Evolutionary conservation across 2,888 invertebrate species (phyloP), one percentile per base, ranked within the genome.

Genomic region (Rhamphomyia laevipes): DNA sequence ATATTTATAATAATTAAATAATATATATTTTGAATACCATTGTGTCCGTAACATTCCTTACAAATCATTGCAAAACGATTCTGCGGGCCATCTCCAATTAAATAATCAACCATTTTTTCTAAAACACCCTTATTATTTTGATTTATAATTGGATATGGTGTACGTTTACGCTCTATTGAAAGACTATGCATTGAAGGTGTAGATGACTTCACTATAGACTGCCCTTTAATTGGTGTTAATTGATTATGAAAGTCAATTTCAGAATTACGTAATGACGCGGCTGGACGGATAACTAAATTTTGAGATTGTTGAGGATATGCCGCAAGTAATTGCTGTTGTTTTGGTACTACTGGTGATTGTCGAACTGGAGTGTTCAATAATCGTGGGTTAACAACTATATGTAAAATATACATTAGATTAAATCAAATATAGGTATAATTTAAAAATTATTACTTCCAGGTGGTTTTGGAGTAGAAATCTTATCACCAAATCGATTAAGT

Each of bases 21-120:
- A 16, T 27, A 18, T 35, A 6, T n/a, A 16, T 16, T 15, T 15
- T 45, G 23, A 38, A 6, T 71, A 77, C 99, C 99, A 70, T 99
- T 99, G 67, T 99, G 99, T 15, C 86, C 82, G 57, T 77, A 81
- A 66, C 99, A 99, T 56, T 85, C 79, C 37, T 77, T 77, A 68
- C 99, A 99, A 61, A 99, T 92, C 55, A 99, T 79, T 17, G 97
- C 99, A 74, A 86, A 97, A 59, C 96, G 81, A 70, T 93, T 89
- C 53, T 82, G 82, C 21, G 96, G 95, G 1, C 96, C 97, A 67
- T 99, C 97, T 40, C 94, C 95, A 40, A 97, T 81, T 52, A 99
- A 72, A 64, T 88, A 93, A 66, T 99, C 97, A 15, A 99, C 84
- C 61, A 97, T 75, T 63, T 86, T 85, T 69, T 96, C 96, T 53